Conservation (phyloP, 1,140 invertebrate species). For the Drosophila ironensis region DNA sequence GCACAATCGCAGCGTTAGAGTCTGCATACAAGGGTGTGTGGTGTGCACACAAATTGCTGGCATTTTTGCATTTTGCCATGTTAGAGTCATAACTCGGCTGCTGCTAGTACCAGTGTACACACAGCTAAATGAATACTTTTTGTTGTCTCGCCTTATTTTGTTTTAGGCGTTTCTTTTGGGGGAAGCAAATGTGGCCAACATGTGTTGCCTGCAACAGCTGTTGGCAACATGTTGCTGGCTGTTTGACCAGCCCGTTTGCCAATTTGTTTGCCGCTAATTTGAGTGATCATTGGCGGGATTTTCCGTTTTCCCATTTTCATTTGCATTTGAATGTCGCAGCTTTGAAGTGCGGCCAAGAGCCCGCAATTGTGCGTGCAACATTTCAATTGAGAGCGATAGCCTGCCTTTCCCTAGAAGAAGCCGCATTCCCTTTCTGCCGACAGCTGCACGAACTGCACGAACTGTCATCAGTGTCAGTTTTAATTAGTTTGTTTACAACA, state of each 20-base stretch:
- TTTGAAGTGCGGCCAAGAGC: slow-evolving; percentile 53
- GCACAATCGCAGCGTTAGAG: too few relatives aligned
- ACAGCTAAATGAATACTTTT: not conserved
- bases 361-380: slow-evolving; percentile 75
- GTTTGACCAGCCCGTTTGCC: slow-evolving; percentile 58
- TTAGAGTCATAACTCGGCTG: slow-evolving; percentile 36
- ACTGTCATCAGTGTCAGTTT: slow-evolving; percentile 77
- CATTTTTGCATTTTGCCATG: slow-evolving; percentile 50
- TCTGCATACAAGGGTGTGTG: slow-evolving; percentile 19
- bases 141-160: not conserved
- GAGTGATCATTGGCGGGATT: slow-evolving; percentile 57
- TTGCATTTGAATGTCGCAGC: slow-evolving; percentile 43
- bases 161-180: not conserved
- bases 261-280: slow-evolving; percentile 72
- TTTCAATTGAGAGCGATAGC: slow-evolving; percentile 59
- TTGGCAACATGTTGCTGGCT: slow-evolving; percentile 64
- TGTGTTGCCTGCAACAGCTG: slow-evolving; percentile 57
- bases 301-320: too few relatives aligned
- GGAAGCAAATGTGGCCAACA: slow-evolving; percentile 63
- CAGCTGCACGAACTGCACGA: slow-evolving; percentile 75
- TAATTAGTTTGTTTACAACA: slow-evolving; percentile 80
- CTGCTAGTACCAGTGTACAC: slow-evolving; percentile 21
- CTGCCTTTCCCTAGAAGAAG: slow-evolving; percentile 46
- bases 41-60: slow-evolving; percentile 40
- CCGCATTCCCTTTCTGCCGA: slow-evolving; percentile 24